Conservation (phyloP, 2,888 invertebrate species). For the Phanerotoma sp. region DNA sequence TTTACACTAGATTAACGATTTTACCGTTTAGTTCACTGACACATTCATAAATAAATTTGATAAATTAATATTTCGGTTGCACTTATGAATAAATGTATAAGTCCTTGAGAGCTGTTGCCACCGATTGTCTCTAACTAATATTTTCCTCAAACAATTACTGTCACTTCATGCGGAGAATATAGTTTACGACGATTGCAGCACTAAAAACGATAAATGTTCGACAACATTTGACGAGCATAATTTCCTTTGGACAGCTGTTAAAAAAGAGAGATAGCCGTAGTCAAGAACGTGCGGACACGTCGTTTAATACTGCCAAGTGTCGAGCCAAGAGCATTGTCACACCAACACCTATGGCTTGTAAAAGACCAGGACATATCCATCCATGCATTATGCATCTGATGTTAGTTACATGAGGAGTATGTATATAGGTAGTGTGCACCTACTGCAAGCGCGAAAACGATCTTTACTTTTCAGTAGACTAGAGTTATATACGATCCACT, state of each 20-base stretch:
- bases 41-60: too few species aligned
- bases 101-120: too few species aligned
- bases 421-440: too few species aligned
- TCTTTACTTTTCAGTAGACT: slow-evolving; percentile 27
- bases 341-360: slow-evolving; percentile 42
- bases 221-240: slow-evolving; percentile 38
- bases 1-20: too few species aligned
- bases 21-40: too few species aligned
- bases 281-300: slow-evolving; percentile 3
- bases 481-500: slow-evolving; percentile 23
- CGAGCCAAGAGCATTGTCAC: slow-evolving; percentile 30
- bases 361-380: slow-evolving; percentile 37
- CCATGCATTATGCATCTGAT: slow-evolving; percentile 56
- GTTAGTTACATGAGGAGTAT: slow-evolving; percentile 53
- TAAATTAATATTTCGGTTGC: too few species aligned
- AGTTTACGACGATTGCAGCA: slow-evolving; percentile 53
- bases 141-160: too few species aligned
- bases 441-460: slow-evolving; percentile 38
- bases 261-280: slow-evolving; percentile 16
- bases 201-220: slow-evolving; percentile 47
- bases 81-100: too few species aligned
- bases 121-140: too few species aligned
- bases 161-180: too few species aligned
- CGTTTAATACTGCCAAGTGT: slow-evolving; percentile 10
- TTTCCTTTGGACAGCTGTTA: too few species aligned